These are phyloP conservation scores for Drosophila carrolli DNA, from an alignment of 1,140 invertebrate species.

Conservation along the genomic window DNA sequence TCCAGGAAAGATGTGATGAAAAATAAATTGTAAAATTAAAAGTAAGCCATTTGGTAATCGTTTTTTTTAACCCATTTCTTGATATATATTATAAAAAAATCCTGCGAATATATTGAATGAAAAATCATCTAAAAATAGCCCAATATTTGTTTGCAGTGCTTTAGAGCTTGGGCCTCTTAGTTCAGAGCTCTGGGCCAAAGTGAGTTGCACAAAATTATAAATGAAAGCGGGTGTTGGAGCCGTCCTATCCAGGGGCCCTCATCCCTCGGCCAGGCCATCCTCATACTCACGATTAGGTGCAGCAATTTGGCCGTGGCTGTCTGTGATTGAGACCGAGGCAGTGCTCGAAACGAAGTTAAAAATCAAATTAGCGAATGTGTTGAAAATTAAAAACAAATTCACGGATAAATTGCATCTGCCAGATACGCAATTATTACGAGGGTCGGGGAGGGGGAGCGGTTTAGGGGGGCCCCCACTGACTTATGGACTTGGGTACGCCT, in stretches of 20 bases:
- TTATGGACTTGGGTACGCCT: constrained; percentile 57
- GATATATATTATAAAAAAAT: too few species aligned
- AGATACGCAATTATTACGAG: constrained; percentile 84
- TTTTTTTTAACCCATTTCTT: too few species aligned
- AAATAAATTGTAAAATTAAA: too few species aligned
- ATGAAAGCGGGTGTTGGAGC: constrained; percentile 76
- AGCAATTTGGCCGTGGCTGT: constrained; percentile 76
- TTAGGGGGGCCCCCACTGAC: constrained; percentile 37
- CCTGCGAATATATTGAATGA: too few species aligned
- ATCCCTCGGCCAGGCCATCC: constrained; percentile 19
- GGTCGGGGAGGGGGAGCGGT: constrained; percentile 20
- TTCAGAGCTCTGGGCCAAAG: constrained; percentile 52
- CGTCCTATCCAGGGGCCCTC: constrained; percentile 40
- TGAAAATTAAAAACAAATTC: constrained; percentile 85
- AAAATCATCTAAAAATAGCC: not conserved
- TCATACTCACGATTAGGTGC: constrained; percentile 72
- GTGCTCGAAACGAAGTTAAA: constrained; percentile 83
- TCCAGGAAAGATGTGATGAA: too few species aligned
- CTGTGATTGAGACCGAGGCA: constrained; percentile 81
- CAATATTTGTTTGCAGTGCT: constrained; percentile 6
- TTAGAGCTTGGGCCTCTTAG: constrained; percentile 10
- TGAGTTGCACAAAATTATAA: constrained; percentile 81
- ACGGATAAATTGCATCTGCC: constrained; percentile 85
- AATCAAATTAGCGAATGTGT: constrained; percentile 85
- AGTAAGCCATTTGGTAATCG: too few species aligned